Evolutionary conservation across 2,888 invertebrate genomes (phyloP).

Genomic region (Eucriotettix oculatus): DNA sequence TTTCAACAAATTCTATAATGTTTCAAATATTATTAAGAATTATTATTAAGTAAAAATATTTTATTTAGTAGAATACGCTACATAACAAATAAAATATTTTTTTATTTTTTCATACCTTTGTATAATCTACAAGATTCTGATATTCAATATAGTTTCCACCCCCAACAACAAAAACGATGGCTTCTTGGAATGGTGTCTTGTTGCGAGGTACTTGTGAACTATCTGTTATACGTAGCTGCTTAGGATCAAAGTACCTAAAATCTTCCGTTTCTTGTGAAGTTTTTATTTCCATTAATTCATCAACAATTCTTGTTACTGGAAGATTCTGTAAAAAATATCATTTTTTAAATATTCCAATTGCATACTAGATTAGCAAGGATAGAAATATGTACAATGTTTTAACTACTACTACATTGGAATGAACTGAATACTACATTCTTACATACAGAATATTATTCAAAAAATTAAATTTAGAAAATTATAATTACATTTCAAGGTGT

Average conservation of each 20-base stretch:
- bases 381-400: no score
- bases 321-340: constrained; percentile 48
- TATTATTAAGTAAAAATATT: no score
- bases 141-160: constrained; percentile 99
- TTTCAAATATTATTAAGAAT: no score
- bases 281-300: constrained; percentile 71
- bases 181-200: constrained; percentile 59
- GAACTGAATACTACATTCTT: no score
- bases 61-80: no score
- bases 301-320: constrained; percentile 85
- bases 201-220: constrained; percentile 42
- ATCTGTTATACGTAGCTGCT: constrained; percentile 58
- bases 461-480: no score
- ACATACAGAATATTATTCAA: no score
- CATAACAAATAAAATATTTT: no score
- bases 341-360: background rate
- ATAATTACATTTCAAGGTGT: no score
- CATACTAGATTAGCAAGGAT: no score
- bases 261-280: constrained; percentile 66
- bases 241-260: constrained; percentile 89
- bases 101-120: constrained; percentile 56
- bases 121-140: constrained; percentile 92
- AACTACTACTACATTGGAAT: no score
- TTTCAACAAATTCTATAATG: no score
- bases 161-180: constrained; percentile 79